A percentile compares a stretch with the other conserved stretches of the same genome.
Evolutionary conservation across 2,797 vertebrate species (phyloP).

Genomic region (Spondyliosoma cantharus): DNA sequence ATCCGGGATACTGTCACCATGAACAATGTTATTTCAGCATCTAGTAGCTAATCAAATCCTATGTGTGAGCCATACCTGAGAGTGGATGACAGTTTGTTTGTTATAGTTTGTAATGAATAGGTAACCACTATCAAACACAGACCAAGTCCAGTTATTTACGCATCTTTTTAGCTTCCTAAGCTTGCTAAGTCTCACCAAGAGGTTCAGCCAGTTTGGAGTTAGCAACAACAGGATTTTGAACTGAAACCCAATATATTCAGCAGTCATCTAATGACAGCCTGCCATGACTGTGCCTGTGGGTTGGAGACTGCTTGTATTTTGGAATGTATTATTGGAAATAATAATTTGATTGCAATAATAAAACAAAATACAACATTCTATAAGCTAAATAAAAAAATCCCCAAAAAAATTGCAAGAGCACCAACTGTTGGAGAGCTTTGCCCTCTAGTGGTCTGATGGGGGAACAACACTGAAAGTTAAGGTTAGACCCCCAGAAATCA

Average conservation of each 20-base stretch:
- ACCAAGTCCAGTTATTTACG: too few species aligned
- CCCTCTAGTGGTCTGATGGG: slow-evolving; percentile 1
- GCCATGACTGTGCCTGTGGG: background rate
- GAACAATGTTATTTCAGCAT: background rate
- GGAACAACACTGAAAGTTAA: background rate
- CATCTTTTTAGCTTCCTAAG: too few species aligned
- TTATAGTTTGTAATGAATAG: too few species aligned
- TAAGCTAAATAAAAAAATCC: background rate
- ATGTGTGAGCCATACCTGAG: too few species aligned
- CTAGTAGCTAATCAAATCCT: background rate
- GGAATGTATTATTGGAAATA: background rate
- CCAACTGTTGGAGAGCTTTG: background rate
- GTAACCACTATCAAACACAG: too few species aligned
- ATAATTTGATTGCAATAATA: background rate
- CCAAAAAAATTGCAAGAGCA: too few species aligned
- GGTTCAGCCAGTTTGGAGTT: too few species aligned
- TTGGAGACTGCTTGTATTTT: background rate
- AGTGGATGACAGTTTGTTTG: too few species aligned
- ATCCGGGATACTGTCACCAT: background rate
- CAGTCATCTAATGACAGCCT: background rate
- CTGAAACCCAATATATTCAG: background rate
- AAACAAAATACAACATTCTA: background rate
- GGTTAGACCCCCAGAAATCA: background rate
- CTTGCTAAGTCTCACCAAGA: too few species aligned
- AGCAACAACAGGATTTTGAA: background rate